phyloP scores from a whole-genome alignment of 2,888 invertebrate genomes.

The Ischnura elegans region DNA sequence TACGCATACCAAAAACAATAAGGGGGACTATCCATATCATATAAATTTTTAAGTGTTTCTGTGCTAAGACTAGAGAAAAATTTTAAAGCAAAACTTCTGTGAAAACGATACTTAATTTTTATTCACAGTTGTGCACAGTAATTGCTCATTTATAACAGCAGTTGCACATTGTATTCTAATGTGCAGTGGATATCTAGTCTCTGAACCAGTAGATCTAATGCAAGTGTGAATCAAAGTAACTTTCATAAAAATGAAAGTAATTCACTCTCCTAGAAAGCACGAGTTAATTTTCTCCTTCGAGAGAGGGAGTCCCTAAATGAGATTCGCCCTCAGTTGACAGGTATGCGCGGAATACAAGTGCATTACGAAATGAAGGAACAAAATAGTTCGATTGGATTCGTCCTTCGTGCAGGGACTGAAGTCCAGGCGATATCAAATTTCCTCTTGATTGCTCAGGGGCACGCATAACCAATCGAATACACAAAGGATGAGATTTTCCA shows the following conservation, averaged over 20 bases:
- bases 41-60: no score
- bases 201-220: no score
- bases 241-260: neutral
- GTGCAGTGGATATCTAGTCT: no score
- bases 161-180: no score
- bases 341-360: neutral
- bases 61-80: no score
- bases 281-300: neutral
- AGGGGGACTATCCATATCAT: no score
- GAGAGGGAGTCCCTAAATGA: neutral
- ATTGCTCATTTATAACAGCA: no score
- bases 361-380: slow-evolving; percentile 12
- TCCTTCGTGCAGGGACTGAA: neutral
- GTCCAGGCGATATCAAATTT: neutral
- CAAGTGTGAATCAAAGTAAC: no score
- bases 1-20: no score
- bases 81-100: no score
- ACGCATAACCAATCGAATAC: neutral
- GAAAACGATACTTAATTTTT: no score
- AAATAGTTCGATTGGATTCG: neutral
- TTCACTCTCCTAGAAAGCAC: neutral
- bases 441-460: neutral
- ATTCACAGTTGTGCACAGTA: no score
- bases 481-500: neutral
- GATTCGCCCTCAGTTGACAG: neutral